Evolutionary conservation across 2,113 vertebrate species (phyloP), one percentile per base, ranked within the genome.

Genomic region (Melanotaenia duboulayi): DNA sequence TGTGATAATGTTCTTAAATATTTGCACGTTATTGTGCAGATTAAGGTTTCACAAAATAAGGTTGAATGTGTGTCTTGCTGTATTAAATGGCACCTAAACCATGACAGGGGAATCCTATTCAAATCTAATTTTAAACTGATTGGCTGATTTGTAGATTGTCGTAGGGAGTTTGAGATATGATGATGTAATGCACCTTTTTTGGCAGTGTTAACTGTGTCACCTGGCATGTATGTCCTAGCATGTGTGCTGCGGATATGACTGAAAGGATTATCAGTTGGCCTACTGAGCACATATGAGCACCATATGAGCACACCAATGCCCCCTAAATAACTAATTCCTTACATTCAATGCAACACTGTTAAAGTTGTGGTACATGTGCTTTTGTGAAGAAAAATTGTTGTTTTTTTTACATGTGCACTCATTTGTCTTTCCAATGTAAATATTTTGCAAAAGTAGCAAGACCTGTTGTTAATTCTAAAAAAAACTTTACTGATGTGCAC

Each of bases 161-260:
- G 62, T 28, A 62, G 22, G 52, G 50, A 57, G 61, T 40, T 54
- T 22, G 62, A 40, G 8, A 11, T 67, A 46, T 73, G 70, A 86
- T 35, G 32, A 35, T 81, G 61, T 80, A 77, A 78, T 67, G 46
- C 42, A 54, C 68, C 48, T 77, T 55, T 73, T 78, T 82, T 84
- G 87, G 87, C 84, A 74, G 48, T 1, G 58, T 54, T 66, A 17
- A 32, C 58, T 35, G 16, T 71, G 60, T 86, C 76, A 78, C 73
- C 86, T 87, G 80, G 76, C 72, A 76, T 72, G 56, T 73, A 66
- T 73, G 67, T 60, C 68, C 37, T 24, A 62, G 74, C 83, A 85
- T 85, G 83, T 87, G 78, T 81, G 74, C 78, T 72, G 63, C 74
- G 83, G 90, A 89, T 87, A 87, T 86, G 85, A 90, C 63, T 61